Conservation (phyloP, 2,888 invertebrate genomes). For the Branchipolynoe longqiensis region DNA sequence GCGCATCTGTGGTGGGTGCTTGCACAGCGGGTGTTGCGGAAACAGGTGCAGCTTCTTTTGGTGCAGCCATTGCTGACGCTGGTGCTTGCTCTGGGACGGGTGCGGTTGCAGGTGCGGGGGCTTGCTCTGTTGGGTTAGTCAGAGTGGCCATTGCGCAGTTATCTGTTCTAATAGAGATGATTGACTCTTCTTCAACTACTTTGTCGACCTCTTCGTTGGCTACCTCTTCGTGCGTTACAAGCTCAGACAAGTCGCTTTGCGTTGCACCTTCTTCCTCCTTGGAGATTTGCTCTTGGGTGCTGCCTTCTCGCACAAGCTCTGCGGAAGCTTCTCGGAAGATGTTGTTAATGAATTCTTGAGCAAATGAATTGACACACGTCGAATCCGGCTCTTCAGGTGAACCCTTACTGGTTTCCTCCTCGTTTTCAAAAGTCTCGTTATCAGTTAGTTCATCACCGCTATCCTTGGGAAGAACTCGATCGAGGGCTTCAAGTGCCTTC, state of each 20-base stretch:
- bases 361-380: background rate
- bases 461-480: background rate
- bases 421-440: background rate
- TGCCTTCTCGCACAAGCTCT: background rate
- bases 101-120: conserved; percentile 4
- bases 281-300: background rate
- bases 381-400: background rate
- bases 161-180: no score
- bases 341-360: background rate
- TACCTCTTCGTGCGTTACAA: background rate
- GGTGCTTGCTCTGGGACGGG: background rate
- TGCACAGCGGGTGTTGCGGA: background rate
- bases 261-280: background rate
- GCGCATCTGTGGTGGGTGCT: background rate
- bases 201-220: background rate
- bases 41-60: background rate
- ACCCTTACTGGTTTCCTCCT: background rate
- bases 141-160: background rate
- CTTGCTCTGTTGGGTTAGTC: background rate
- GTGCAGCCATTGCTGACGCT: background rate
- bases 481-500: conserved; percentile 1
- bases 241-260: background rate
- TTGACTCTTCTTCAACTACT: background rate
- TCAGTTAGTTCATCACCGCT: conserved; percentile 20
- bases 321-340: background rate